These are phyloP conservation scores for Sphaeridia pumilis DNA, from an alignment of 2,888 invertebrate species.

Conservation along the genomic window DNA sequence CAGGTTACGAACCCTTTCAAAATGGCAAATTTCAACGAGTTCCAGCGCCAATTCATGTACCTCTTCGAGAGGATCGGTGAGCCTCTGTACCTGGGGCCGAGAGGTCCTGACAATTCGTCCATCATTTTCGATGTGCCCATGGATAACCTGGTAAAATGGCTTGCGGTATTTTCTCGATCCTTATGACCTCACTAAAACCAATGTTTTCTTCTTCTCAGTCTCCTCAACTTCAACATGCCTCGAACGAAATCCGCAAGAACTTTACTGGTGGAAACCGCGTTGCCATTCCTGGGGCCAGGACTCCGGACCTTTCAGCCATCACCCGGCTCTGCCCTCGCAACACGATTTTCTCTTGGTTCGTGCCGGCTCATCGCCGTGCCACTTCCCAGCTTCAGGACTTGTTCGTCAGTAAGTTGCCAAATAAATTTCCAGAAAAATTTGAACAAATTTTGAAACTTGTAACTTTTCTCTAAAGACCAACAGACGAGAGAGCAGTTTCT, in stretches of 20 bases:
- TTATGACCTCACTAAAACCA: too few relatives aligned
- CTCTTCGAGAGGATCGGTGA: slow-evolving; percentile 28
- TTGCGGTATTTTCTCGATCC: too few relatives aligned
- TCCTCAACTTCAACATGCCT: background rate
- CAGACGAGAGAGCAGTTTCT: slow-evolving; percentile 57
- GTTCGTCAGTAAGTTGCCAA: background rate
- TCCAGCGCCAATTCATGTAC: slow-evolving; percentile 21
- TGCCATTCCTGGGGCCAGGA: background rate
- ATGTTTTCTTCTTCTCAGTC: background rate
- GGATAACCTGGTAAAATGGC: slow-evolving; percentile 4
- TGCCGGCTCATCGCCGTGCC: background rate
- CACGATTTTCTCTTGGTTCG: background rate
- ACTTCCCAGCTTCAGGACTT: background rate
- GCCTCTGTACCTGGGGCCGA: slow-evolving; percentile 23
- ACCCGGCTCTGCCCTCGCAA: background rate
- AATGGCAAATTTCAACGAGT: too few relatives aligned
- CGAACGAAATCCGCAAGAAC: background rate
- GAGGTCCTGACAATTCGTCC: slow-evolving; percentile 11
- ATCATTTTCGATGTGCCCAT: slow-evolving; percentile 7
- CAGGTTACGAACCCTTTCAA: too few relatives aligned
- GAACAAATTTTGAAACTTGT: background rate
- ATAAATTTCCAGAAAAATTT: background rate
- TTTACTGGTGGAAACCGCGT: background rate
- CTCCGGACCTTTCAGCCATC: background rate
- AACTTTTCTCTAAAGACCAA: slow-evolving; percentile 47